Evolutionary conservation across 2,113 vertebrate genomes (phyloP), one percentile per base, ranked within the genome.

Genomic region (Illadopsis cleaveri): DNA sequence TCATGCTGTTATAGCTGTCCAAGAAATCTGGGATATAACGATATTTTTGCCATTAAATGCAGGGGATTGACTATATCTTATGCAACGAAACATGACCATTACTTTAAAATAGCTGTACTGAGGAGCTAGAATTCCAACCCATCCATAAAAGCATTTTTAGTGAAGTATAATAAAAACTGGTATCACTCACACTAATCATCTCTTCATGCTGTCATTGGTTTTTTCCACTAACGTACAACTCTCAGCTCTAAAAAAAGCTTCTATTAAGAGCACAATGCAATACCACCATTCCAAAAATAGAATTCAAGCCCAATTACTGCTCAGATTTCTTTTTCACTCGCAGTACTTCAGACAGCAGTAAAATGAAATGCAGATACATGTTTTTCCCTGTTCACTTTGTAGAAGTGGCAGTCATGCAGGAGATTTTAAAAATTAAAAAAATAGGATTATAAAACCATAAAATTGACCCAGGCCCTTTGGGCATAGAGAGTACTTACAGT

Each of bases 401-500:
- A 62, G 44, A 91, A 89, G 15, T 30, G n/a, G 56, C 60, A 89
- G 69, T 88, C 84, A 91, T 17, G 47, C 85, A 82, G 33, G 33
- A 89, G 47, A 86, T 47, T 60, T 85, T 77, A 64, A 64, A 94
- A 96, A 82, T 76, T 70, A 12, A 82, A 82, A 88, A 90, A 88
- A 90, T 14, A 30, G 50, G 71, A 94, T 95, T 90, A 93, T 66
- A 83, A 88, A 94, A 86, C 51, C 72, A 89, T 85, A 94, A 89
- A 93, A 91, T 62, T 86, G 89, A 90, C 86, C 73, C 54, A 81
- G 38, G 33, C 82, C 79, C 88, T 77, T 73, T 64, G 65, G 84
- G 76, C 47, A 92, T 56, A 62, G 44, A 71, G n/a, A 88, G 14
- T 71, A 89, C 44, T 89, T 82, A 75, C 8, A 91, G 60, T 75